phyloP scores from a whole-genome alignment of 2,888 invertebrate species.

The Lissonota sp. region DNA sequence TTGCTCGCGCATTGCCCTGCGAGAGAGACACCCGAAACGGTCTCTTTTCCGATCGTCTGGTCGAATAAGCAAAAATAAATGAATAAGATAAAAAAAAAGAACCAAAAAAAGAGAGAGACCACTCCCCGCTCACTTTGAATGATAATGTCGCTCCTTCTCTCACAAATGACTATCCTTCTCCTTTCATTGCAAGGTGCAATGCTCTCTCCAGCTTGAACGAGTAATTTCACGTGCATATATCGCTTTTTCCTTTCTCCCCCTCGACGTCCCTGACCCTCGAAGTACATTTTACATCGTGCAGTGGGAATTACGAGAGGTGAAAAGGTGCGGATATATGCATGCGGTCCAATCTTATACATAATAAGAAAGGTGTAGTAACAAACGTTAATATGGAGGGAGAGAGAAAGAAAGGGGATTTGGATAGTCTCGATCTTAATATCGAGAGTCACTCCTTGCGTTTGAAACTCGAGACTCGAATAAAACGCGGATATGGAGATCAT shows the following conservation, averaged over 20 bases:
- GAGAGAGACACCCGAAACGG: slow-evolving; percentile 51
- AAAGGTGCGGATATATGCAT: slow-evolving; percentile 35
- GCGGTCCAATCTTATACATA: slow-evolving; percentile 17
- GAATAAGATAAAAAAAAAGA: slow-evolving; percentile 19
- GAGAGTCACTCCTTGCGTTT: slow-evolving; percentile 21
- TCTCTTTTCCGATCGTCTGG: slow-evolving; percentile 4
- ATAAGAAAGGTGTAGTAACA: slow-evolving; percentile 18
- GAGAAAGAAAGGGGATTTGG: background rate
- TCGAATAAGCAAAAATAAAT: slow-evolving; percentile 1
- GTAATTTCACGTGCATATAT: slow-evolving; percentile 11
- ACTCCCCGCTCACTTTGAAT: slow-evolving; percentile 54
- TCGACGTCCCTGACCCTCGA: slow-evolving; percentile 63
- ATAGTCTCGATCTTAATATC: slow-evolving; percentile 22
- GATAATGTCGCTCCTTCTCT: slow-evolving; percentile 49
- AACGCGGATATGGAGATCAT: slow-evolving; percentile 22
- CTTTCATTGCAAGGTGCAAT: slow-evolving; percentile 56
- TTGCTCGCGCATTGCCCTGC: slow-evolving; percentile 37
- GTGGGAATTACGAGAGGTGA: slow-evolving; percentile 25
- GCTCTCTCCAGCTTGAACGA: slow-evolving; percentile 52
- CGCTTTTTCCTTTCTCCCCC: slow-evolving; percentile 32
- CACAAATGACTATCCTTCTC: background rate
- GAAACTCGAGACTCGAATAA: slow-evolving; percentile 11
- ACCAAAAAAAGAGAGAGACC: slow-evolving; percentile 38
- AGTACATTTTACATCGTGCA: slow-evolving; percentile 18
- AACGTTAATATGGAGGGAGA: background rate